Base-by-base conservation (phyloP, 23 tunicate species). In the Ciona savignyi region DNA sequence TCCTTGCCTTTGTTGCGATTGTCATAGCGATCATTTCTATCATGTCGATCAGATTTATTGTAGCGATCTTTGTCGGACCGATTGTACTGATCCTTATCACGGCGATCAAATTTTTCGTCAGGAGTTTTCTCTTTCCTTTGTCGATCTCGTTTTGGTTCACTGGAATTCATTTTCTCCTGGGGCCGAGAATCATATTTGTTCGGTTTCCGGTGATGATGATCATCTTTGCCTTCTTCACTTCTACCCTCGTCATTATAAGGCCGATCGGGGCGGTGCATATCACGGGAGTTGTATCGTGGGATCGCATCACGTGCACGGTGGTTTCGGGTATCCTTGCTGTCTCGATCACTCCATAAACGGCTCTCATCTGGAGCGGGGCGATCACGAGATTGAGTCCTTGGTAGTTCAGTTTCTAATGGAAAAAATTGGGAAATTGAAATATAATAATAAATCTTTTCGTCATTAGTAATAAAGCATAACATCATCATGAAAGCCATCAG, bases 401-500 rank as follows among this genome's bases (percentile, higher is more conserved):
- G 56, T 9, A 42, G 9, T 15, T 42, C 56, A 6, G 15, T 15
- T 42, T 42, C 56, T 42, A 15, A 42, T 9, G 56, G 15, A 42
- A 15, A 42, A 42, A 42, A 15, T 6, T 42, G 56, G 15, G n/a
- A n/a, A n/a, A n/a, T n/a, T n/a, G n/a, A n/a, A n/a, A n/a, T n/a
- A n/a, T n/a, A n/a, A n/a, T n/a, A n/a, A n/a, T n/a, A n/a, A n/a
- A n/a, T n/a, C n/a, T n/a, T n/a, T n/a, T n/a, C n/a, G n/a, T n/a
- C n/a, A n/a, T n/a, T n/a, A n/a, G n/a, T n/a, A n/a, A n/a, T n/a
- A n/a, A n/a, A n/a, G n/a, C n/a, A n/a, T n/a, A n/a, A n/a, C n/a
- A n/a, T n/a, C n/a, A n/a, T n/a, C n/a, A n/a, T n/a, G n/a, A n/a
- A 6, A 42, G 56, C 56, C 56, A 42, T 63, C 67, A 63, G 67